Evolutionary conservation across 2,888 invertebrate genomes (phyloP), one percentile per base, ranked within the genome.

Genomic region (Pollenia amentaria): DNA sequence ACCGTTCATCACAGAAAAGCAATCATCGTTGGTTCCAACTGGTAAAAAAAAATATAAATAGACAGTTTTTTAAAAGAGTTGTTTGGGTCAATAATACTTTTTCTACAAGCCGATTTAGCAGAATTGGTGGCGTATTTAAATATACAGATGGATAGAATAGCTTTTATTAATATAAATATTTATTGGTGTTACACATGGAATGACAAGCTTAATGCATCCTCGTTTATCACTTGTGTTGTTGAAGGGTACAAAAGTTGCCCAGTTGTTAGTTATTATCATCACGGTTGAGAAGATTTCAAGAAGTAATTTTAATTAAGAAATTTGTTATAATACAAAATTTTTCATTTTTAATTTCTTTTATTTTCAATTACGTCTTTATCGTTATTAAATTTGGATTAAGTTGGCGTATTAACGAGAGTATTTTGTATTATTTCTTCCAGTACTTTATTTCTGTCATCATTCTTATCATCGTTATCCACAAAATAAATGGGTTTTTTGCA

Each of bases 231-330:
- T 29, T 29, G 29, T 29, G 29, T 3, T 29, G 6, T 29, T 29
- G 6, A 6, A 29, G 6, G 29, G 29, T 29, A 2, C 2, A 1
- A 67, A 38, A n/a, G n/a, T 51, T 38, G 21, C 4, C 67, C 48
- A 69, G 38, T 69, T 51, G 69, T 51, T n/a, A 70, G 18, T 70
- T 18, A 70, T 53, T 55, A 55, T 29, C 16, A 70, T 42, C 8
- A 55, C 42, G 55, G 16, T 70, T 70, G 70, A 55, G 40, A 70
- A 8, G 40, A 70, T 70, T 70, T 70, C 70, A 16, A 55, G 53
- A 70, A 70, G 70, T 53, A 70, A 70, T 70, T 69, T 70, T 70
- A 70, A 70, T 70, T 55, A 67, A 29, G 48, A 48, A 38, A 42
- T 62, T 62, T 18, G 14, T 40, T 62, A 62, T 62, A 42, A 62